Evolutionary conservation across 2,888 invertebrate species (phyloP), one percentile per base, ranked within the genome.

Genomic region (Drosophila flavopinicola): DNA sequence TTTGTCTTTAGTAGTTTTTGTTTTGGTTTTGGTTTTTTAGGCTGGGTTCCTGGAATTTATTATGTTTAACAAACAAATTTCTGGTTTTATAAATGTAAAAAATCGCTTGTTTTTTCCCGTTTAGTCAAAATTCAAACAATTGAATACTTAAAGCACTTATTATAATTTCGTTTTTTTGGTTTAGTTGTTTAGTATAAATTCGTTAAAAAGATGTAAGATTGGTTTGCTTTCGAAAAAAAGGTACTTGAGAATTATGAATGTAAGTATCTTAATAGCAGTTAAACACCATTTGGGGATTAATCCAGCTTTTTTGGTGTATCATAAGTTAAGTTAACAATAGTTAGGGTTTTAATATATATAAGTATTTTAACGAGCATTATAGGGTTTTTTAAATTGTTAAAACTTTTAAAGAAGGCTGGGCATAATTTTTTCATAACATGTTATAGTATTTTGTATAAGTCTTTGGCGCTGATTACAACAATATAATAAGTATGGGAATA

Each of bases 21-120:
- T n/a, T n/a, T n/a, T n/a, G n/a, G n/a, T n/a, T 27, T 3, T 30
- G 3, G 37, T 52, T 61, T 64, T 65, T 57, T 64, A 75, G 85
- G 76, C 77, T 52, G 73, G 75, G 73, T 65, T 54, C 38, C 53
- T 80, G 45, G 44, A 70, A 58, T 59, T 68, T 51, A 38, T 64
- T 59, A 63, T 72, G 42, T 74, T 66, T 79, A 85, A 78, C 73
- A 83, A 84, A 84, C 75, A 64, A 77, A 75, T 75, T 60, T 58
- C 64, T 66, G 42, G 67, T 74, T 70, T 70, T 84, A 84, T 84
- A 84, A 84, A 84, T 84, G 85, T 84, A 84, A 86, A 84, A 84
- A 84, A 86, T 80, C 57, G 68, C 63, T 38, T 45, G 24, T 54
- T 57, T 63, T n/a, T 66, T 56, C 47, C 38, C 57, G 49, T 52